Percentiles rank a stretch among this genome's conserved stretches.
Evolutionary conservation across 2,797 vertebrate genomes (phyloP).

Genomic region (Bovichtus diacanthus): DNA sequence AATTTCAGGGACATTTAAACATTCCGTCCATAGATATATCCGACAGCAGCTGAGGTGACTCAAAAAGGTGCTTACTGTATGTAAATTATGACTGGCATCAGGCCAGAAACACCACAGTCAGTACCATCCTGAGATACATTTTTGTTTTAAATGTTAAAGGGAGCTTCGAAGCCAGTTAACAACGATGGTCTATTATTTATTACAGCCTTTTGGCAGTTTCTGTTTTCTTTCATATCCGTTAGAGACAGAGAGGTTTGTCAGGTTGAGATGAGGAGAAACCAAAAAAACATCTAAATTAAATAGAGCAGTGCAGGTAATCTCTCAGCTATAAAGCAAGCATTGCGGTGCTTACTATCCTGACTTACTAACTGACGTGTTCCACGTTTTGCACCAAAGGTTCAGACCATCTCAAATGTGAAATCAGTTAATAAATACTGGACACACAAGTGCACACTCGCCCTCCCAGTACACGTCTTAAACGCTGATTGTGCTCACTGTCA

Average conservation of each 20-base stretch:
- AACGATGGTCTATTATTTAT: no score
- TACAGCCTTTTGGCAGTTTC: background rate
- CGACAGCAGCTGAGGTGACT: background rate
- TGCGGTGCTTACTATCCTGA: background rate
- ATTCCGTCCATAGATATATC: background rate
- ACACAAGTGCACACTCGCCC: background rate
- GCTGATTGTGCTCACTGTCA: slow-evolving; percentile 46
- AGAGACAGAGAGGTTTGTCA: background rate
- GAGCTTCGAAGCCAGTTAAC: background rate
- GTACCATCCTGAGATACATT: background rate
- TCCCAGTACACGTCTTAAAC: background rate
- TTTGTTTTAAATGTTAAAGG: background rate
- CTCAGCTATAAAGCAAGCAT: no score
- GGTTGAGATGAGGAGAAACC: background rate
- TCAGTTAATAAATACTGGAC: slow-evolving; percentile 16
- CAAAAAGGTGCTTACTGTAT: background rate
- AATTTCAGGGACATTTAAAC: background rate
- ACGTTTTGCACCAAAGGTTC: background rate
- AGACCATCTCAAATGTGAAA: slow-evolving; percentile 14
- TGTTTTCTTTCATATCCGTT: slow-evolving; percentile 8
- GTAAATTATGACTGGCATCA: background rate
- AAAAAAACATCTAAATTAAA: background rate
- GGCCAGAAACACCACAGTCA: background rate
- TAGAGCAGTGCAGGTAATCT: background rate
- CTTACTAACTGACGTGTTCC: background rate